phyloP scores from a whole-genome alignment of 2,113 vertebrate genomes.

The Tychaedon coryphoeus region DNA sequence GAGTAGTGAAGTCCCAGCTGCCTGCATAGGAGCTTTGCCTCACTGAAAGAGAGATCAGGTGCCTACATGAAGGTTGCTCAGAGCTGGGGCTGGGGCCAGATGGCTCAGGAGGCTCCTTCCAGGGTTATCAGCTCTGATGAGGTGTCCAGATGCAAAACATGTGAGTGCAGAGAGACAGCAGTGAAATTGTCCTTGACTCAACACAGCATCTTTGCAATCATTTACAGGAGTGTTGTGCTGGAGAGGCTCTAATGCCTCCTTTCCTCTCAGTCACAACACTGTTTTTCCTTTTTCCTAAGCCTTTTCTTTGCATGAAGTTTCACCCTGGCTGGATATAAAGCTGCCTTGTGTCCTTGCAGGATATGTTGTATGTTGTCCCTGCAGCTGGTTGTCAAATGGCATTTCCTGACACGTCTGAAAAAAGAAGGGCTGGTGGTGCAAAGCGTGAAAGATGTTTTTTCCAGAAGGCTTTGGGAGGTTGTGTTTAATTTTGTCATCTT shows the following conservation, averaged over 20 bases:
- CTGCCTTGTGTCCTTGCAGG: neutral
- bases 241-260: neutral
- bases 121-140: neutral
- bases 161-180: neutral
- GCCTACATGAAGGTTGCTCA: neutral
- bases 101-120: neutral
- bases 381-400: neutral
- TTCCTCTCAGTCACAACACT: neutral
- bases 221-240: neutral
- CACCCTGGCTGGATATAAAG: neutral
- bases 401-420: neutral
- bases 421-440: neutral
- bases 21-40: neutral
- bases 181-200: neutral
- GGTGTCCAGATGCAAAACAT: neutral
- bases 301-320: neutral
- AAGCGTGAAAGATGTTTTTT: neutral
- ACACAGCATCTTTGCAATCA: neutral
- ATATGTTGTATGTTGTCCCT: neutral
- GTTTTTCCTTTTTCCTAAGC: neutral
- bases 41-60: neutral
- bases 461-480: neutral
- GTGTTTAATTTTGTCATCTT: neutral
- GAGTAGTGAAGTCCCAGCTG: neutral
- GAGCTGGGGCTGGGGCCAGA: neutral